These are phyloP conservation scores for Molanna angustata DNA, from an alignment of 2,888 invertebrate genomes.

Conservation along the genomic window DNA sequence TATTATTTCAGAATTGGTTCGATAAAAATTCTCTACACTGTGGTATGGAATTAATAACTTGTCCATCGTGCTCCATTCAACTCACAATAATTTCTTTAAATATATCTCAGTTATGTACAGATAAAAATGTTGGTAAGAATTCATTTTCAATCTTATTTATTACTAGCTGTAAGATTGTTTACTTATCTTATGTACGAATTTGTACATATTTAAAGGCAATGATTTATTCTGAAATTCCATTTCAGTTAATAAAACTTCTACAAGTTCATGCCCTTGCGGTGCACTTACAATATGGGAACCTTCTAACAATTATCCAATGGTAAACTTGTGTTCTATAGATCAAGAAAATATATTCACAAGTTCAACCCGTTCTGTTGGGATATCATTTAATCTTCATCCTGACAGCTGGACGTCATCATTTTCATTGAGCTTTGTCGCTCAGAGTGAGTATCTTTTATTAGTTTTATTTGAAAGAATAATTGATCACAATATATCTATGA, in stretches of 20 bases:
- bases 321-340: constrained; percentile 10
- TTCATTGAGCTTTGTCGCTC: constrained; percentile 17
- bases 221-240: background rate
- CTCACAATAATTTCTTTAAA: constrained; percentile 14
- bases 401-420: constrained; percentile 22
- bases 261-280: constrained; percentile 23
- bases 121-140: constrained; percentile 9
- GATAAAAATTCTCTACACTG: constrained; percentile 11
- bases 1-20: constrained; percentile 12
- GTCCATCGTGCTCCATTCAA: constrained; percentile 29
- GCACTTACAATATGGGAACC: constrained; percentile 26
- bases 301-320: constrained; percentile 10
- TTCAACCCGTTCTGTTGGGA: constrained; percentile 21
- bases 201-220: background rate
- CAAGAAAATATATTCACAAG: constrained; percentile 18
- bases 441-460: constrained; percentile 15
- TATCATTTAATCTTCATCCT: constrained; percentile 19
- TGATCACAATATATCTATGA: too few species aligned
- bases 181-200: too few species aligned
- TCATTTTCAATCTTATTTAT: background rate
- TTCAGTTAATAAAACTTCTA: constrained; percentile 14
- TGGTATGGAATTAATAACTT: constrained; percentile 26
- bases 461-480: too few species aligned
- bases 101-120: constrained; percentile 17
- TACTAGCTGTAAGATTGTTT: too few species aligned